Evolutionary conservation across 1,140 invertebrate genomes (phyloP).

Genomic region (Matsumurasca onukii): DNA sequence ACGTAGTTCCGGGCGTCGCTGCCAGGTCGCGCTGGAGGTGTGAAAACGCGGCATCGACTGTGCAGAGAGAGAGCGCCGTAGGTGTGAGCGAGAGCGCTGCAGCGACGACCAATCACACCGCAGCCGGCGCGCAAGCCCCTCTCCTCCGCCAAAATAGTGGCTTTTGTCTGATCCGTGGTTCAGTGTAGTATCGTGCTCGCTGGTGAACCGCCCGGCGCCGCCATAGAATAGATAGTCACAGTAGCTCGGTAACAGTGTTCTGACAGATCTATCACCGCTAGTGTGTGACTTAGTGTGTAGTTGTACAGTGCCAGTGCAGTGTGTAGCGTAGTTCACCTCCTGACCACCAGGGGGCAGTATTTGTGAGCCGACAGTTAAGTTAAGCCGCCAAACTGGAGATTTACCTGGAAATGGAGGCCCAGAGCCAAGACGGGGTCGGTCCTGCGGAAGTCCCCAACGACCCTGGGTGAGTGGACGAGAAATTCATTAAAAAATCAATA

Average conservation of each 20-base stretch:
- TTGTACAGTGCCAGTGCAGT: neutral
- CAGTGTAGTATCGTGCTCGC: constrained; percentile 25
- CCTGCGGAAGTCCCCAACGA: constrained; percentile 39
- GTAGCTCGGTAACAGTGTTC: neutral
- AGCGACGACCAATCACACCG: constrained; percentile 10
- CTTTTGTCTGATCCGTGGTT: no score
- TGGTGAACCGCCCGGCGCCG: neutral
- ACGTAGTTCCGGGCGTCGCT: no score
- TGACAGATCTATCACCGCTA: neutral
- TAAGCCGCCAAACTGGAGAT: constrained; percentile 20
- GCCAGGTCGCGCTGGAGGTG: no score
- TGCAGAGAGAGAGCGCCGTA: no score
- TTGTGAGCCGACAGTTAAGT: neutral
- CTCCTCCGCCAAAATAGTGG: constrained; percentile 23
- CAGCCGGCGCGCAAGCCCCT: constrained; percentile 3
- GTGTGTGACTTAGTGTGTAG: neutral
- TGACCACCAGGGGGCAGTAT: neutral
- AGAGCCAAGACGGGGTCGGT: constrained; percentile 37
- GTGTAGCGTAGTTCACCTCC: neutral
- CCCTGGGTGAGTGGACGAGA: constrained; percentile 39
- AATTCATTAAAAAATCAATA: no score
- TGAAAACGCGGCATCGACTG: no score
- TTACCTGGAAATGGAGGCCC: constrained; percentile 36
- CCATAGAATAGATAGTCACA: neutral
- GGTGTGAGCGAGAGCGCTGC: no score